Conservation (phyloP, 2,797 vertebrate species). For the Halcyon chelicuti region DNA sequence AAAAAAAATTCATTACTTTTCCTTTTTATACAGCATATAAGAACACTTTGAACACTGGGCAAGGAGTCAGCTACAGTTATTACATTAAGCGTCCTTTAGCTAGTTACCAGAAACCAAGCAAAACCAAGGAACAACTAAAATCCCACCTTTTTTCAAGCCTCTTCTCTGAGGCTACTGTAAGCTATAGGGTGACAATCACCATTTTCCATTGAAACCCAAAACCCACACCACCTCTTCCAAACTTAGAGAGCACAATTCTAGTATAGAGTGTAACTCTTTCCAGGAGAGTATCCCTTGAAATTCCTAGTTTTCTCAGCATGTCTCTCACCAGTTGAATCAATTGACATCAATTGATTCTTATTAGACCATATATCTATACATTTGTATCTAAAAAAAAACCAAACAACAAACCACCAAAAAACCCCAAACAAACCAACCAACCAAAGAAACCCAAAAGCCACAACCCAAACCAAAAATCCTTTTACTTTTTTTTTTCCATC, state of each 20-base stretch:
- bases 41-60: not conserved
- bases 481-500: not conserved
- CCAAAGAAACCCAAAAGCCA: not conserved
- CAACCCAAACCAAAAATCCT: too few relatives aligned
- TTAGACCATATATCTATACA: not conserved
- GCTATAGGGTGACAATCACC: not conserved
- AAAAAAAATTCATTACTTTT: not conserved
- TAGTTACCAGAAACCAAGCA: not conserved
- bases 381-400: not conserved
- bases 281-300: not conserved
- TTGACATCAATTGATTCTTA: not conserved
- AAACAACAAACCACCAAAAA: too few relatives aligned
- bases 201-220: not conserved
- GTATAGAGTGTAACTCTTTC: not conserved
- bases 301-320: not conserved
- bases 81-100: not conserved
- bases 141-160: not conserved
- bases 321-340: not conserved
- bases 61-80: not conserved
- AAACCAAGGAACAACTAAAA: not conserved
- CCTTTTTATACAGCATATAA: not conserved
- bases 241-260: not conserved
- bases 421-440: not conserved
- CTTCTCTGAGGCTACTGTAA: not conserved
- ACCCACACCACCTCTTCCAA: not conserved